phyloP scores from a whole-genome alignment of 1,140 invertebrate species.

The Lucilia cuprina region DNA sequence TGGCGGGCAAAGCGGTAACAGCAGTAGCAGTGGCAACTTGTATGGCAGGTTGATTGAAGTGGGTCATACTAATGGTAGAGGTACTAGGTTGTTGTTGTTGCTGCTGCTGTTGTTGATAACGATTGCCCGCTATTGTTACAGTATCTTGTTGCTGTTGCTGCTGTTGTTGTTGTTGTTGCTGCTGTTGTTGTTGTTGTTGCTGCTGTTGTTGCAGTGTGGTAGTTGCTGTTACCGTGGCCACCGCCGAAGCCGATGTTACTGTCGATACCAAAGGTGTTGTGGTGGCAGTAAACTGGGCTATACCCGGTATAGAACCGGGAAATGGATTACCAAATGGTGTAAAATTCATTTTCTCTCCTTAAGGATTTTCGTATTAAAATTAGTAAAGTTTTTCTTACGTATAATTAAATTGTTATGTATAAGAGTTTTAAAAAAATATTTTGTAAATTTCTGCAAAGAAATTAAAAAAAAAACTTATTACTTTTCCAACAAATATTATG shows the following conservation, averaged over 20 bases:
- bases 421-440: constrained; percentile 24
- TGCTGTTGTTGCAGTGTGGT: constrained; percentile 36
- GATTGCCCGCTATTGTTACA: constrained; percentile 43
- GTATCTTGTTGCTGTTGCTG: constrained; percentile 44
- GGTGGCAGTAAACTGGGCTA: constrained; percentile 72
- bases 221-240: constrained; percentile 44
- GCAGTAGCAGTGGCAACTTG: constrained; percentile 40
- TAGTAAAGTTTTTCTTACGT: not conserved
- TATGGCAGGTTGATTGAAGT: constrained; percentile 52
- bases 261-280: constrained; percentile 56
- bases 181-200: constrained; percentile 41
- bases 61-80: constrained; percentile 48
- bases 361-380: constrained; percentile 24
- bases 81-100: constrained; percentile 40
- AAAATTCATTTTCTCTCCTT: constrained; percentile 70
- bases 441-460: constrained; percentile 1
- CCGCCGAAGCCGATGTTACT: constrained; percentile 47
- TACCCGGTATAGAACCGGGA: constrained; percentile 67
- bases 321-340: constrained; percentile 73
- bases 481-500: too few relatives aligned
- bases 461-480: not conserved
- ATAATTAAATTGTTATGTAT: not conserved
- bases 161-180: constrained; percentile 48
- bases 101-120: constrained; percentile 53
- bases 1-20: constrained; percentile 41